A percentile compares a stretch with the other conserved stretches of the same genome.
phyloP scores from a whole-genome alignment of 2,888 invertebrate species.

The Listrodromus nycthemerus region DNA sequence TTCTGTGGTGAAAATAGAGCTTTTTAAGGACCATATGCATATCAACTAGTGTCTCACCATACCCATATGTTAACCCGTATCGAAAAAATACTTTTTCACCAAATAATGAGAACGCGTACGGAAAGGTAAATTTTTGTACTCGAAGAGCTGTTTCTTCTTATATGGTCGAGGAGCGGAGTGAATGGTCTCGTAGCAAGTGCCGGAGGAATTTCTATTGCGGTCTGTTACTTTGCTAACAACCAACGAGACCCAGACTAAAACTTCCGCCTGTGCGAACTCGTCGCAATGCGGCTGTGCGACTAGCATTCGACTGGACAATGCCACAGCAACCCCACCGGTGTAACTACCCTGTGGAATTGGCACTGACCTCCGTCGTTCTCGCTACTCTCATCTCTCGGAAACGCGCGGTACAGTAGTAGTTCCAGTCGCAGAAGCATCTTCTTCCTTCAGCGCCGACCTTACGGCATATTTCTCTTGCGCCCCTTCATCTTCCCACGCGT shows the following conservation, averaged over 20 bases:
- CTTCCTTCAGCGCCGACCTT: slow-evolving; percentile 5
- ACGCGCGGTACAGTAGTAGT: slow-evolving; percentile 34
- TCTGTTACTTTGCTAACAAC: slow-evolving; percentile 82
- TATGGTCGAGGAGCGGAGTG: slow-evolving; percentile 30
- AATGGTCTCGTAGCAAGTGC: slow-evolving; percentile 53
- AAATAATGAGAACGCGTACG: slow-evolving; percentile 14
- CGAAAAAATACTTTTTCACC: slow-evolving; percentile 9
- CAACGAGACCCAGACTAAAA: slow-evolving; percentile 77
- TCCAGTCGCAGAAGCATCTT: slow-evolving; percentile 24
- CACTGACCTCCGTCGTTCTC: slow-evolving; percentile 73
- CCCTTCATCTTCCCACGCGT: slow-evolving; percentile 15
- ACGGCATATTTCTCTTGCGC: slow-evolving; percentile 18
- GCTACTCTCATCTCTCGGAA: slow-evolving; percentile 44
- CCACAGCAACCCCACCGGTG: slow-evolving; percentile 68
- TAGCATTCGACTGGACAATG: slow-evolving; percentile 71
- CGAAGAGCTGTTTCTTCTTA: slow-evolving; percentile 16
- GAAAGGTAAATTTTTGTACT: slow-evolving; percentile 8
- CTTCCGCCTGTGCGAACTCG: slow-evolving; percentile 74
- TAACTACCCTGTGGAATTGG: slow-evolving; percentile 81
- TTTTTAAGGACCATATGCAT: neutral
- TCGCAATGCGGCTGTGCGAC: slow-evolving; percentile 77
- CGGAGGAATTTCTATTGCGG: slow-evolving; percentile 72
- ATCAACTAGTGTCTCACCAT: neutral
- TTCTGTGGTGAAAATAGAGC: neutral
- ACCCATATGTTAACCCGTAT: neutral